Conservation (phyloP, 2,113 vertebrate species). For the Picathartes gymnocephalus region DNA sequence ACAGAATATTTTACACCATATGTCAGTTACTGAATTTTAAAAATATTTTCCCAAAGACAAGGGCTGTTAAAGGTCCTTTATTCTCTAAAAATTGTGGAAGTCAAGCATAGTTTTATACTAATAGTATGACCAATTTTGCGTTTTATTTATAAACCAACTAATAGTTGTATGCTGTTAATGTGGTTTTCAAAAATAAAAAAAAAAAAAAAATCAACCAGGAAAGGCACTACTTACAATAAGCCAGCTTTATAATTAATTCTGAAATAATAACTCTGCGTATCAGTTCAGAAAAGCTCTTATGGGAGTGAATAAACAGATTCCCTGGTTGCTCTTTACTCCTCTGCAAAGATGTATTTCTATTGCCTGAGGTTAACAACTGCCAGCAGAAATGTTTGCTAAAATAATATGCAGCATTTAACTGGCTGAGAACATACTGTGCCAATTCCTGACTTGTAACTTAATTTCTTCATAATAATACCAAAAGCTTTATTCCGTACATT, state of each 20-base stretch:
- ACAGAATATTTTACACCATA: background rate
- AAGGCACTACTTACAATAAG: background rate
- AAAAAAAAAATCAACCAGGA: background rate
- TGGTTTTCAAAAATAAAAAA: background rate
- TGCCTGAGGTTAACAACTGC: conserved; percentile 14
- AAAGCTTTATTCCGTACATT: background rate
- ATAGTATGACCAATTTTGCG: background rate
- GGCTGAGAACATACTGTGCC: background rate
- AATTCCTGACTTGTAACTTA: background rate
- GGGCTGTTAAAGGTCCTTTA: background rate
- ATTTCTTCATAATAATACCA: background rate
- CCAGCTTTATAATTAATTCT: conserved; percentile 10
- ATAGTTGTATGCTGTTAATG: background rate
- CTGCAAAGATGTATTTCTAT: background rate
- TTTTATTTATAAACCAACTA: background rate
- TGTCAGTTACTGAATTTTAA: background rate
- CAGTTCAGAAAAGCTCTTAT: background rate
- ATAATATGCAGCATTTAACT: background rate
- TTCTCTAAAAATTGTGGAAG: background rate
- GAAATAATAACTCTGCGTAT: background rate
- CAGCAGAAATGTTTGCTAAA: conserved; percentile 21
- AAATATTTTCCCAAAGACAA: background rate
- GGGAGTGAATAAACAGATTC: conserved; percentile 2
- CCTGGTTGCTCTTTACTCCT: background rate
- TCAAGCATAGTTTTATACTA: background rate